phyloP scores from a whole-genome alignment of 2,113 vertebrate genomes.

The Egretta garzetta region DNA sequence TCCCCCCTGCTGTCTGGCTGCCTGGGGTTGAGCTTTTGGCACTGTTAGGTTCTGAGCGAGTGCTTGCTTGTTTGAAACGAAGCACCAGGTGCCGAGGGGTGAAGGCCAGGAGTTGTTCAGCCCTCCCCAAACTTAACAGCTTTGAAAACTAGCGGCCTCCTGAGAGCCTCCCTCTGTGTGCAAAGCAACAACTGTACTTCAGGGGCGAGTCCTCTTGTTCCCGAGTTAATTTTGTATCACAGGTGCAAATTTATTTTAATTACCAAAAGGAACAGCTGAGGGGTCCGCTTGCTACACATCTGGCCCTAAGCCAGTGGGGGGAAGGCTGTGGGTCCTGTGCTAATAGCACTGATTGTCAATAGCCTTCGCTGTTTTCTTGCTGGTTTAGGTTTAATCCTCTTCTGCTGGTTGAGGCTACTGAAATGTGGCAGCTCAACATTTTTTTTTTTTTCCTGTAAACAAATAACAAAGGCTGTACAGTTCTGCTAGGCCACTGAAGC shows the following conservation, averaged over 20 bases:
- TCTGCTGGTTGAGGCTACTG: neutral
- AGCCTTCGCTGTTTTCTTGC: neutral
- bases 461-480: neutral
- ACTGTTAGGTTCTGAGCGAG: accelerated
- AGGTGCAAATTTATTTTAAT: constrained; percentile 65
- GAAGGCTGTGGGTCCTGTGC: neutral
- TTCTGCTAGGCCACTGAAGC: neutral
- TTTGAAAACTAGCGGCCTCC: neutral
- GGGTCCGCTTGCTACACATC: constrained; percentile 21
- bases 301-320: constrained; percentile 12
- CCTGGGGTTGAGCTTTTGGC: neutral
- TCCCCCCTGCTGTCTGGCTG: neutral
- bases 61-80: neutral
- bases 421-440: neutral
- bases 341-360: neutral
- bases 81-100: neutral
- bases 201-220: neutral
- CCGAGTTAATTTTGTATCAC: constrained; percentile 51
- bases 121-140: neutral
- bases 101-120: neutral
- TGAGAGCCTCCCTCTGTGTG: constrained; percentile 44
- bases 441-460: neutral
- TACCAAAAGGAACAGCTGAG: constrained; percentile 58
- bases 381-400: constrained; percentile 48
- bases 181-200: constrained; percentile 23